These are phyloP conservation scores for Orientallactaga bullata DNA, from an alignment of 2,113 vertebrate species.

Conservation along the genomic window DNA sequence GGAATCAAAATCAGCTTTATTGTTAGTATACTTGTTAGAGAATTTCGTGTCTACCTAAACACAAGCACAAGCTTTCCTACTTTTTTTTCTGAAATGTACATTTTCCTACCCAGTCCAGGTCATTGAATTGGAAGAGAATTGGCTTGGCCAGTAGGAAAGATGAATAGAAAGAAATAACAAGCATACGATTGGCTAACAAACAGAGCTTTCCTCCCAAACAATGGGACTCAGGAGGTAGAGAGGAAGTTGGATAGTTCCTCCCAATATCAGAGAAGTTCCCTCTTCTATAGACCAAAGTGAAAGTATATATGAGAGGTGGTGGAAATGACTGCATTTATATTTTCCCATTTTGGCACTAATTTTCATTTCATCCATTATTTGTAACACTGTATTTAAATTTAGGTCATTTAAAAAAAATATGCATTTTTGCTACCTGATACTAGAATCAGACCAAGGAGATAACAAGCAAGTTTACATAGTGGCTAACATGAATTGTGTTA, in stretches of 20 bases:
- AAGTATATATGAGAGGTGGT: not conserved
- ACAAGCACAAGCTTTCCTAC: not conserved
- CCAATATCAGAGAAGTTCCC: not conserved
- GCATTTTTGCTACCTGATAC: not conserved
- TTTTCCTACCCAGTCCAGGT: not conserved
- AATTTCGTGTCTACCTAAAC: not conserved
- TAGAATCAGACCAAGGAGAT: not conserved
- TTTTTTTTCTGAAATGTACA: not conserved
- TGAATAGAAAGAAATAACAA: not conserved
- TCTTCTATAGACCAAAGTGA: not conserved
- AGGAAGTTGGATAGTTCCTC: not conserved
- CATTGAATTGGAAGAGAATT: not conserved
- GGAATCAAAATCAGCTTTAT: slow-evolving; percentile 1
- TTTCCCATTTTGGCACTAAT: not conserved
- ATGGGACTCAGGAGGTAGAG: not conserved
- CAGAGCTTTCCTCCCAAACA: not conserved
- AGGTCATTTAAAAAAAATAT: not conserved
- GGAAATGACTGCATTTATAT: not conserved
- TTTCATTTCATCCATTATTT: not conserved
- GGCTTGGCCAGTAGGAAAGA: not conserved
- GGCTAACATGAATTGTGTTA: not conserved
- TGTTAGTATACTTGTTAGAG: not conserved
- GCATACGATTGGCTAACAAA: not conserved
- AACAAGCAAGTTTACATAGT: not conserved
- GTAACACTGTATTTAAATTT: not conserved